Conservation (phyloP, 2,888 invertebrate genomes). For the Formica aserva region DNA sequence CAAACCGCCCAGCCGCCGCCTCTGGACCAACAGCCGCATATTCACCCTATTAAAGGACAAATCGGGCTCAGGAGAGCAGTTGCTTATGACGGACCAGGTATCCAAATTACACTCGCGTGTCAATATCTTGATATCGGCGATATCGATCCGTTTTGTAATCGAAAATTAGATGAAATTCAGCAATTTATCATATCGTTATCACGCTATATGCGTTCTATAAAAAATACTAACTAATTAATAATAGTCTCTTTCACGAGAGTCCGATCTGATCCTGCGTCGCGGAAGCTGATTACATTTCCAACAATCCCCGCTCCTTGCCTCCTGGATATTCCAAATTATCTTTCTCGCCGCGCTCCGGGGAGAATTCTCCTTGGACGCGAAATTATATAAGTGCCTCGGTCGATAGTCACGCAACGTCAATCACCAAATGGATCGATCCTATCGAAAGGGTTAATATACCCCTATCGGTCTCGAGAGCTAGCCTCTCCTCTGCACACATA, state of each 20-base stretch:
- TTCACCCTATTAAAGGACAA: constrained; percentile 72
- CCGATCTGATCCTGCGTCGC: not conserved
- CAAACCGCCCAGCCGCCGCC: constrained; percentile 78
- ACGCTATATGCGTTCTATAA: not conserved
- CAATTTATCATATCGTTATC: not conserved
- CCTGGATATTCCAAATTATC: constrained; percentile 56
- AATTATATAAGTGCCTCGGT: constrained; percentile 69
- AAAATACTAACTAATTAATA: not conserved
- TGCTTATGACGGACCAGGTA: constrained; percentile 77
- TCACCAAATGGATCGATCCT: constrained; percentile 78
- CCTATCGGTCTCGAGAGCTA: constrained; percentile 37
- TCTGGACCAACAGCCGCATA: constrained; percentile 78
- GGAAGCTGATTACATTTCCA: constrained; percentile 26
- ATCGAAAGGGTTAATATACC: constrained; percentile 66
- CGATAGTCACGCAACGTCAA: constrained; percentile 78
- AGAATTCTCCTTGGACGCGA: constrained; percentile 53
- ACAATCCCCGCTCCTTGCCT: constrained; percentile 56
- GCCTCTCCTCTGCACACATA: constrained; percentile 33
- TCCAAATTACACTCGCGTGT: constrained; percentile 1
- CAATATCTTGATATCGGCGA: not conserved
- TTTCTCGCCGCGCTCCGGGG: constrained; percentile 57
- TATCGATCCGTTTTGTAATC: not conserved
- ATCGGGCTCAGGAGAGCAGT: constrained; percentile 61
- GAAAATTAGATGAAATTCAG: not conserved
- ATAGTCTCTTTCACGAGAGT: not conserved